Evolutionary conservation across 2,797 vertebrate genomes (phyloP).

Genomic region (Hemitrygon akajei): DNA sequence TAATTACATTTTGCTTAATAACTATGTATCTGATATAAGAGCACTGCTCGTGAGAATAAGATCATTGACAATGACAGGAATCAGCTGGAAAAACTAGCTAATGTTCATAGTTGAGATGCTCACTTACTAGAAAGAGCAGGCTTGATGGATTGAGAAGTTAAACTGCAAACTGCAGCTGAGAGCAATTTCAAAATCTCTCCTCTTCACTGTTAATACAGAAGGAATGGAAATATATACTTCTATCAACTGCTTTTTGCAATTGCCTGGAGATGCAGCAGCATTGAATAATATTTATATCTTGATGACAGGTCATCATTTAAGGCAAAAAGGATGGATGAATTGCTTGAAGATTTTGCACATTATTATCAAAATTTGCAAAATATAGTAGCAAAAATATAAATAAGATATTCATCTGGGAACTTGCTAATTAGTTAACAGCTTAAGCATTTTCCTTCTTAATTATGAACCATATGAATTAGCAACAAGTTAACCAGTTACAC

Average conservation of each 20-base stretch:
- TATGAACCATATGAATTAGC: not conserved
- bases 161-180: not conserved
- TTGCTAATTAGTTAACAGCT: not conserved
- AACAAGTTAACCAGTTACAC: slow-evolving; percentile 19
- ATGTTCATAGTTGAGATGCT: not conserved
- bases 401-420: slow-evolving; percentile 4
- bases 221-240: not conserved
- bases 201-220: not conserved
- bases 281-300: not conserved
- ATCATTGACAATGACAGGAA: not conserved
- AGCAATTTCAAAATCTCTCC: not conserved
- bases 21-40: not conserved
- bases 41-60: not conserved
- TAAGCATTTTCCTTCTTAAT: not conserved
- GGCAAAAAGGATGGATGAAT: not conserved
- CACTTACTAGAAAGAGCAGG: not conserved
- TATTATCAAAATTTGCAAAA: not conserved
- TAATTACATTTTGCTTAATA: slow-evolving; percentile 3
- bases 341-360: not conserved
- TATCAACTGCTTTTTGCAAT: not conserved
- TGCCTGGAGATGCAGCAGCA: not conserved
- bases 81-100: not conserved
- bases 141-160: not conserved
- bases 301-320: not conserved
- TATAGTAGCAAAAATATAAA: not conserved